Evolutionary conservation across 1,140 invertebrate genomes (phyloP).

Genomic region (Atta colombica): DNA sequence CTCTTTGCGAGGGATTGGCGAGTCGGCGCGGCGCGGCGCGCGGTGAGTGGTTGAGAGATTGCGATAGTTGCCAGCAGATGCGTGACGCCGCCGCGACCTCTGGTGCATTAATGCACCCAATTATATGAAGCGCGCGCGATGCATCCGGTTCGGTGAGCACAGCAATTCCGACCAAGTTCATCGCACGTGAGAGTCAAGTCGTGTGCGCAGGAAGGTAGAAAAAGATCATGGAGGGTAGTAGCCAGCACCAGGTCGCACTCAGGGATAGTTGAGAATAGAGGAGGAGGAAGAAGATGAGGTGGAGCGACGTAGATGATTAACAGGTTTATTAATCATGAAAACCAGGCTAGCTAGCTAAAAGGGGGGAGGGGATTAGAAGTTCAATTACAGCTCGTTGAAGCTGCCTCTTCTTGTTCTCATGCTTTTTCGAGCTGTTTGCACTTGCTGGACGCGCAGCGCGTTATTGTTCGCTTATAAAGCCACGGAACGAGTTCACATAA

Average conservation of each 20-base stretch:
- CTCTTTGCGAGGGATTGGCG: background rate
- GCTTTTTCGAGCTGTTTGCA: constrained; percentile 10
- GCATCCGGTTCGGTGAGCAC: constrained; percentile 59
- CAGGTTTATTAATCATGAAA: constrained; percentile 66
- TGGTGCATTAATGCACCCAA: constrained; percentile 48
- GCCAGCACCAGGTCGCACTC: background rate
- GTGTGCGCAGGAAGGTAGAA: constrained; percentile 55
- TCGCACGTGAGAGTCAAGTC: constrained; percentile 36
- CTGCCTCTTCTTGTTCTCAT: constrained; percentile 14
- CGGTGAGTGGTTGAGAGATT: constrained; percentile 29
- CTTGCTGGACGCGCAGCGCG: constrained; percentile 6
- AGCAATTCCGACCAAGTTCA: constrained; percentile 58
- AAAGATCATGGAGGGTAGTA: constrained; percentile 35
- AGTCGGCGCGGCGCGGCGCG: background rate
- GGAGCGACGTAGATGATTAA: constrained; percentile 63
- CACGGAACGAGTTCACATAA: constrained; percentile 54
- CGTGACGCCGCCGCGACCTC: constrained; percentile 20
- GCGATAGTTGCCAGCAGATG: constrained; percentile 46
- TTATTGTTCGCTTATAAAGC: constrained; percentile 67
- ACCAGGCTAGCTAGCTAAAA: background rate
- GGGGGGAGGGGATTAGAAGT: constrained; percentile 33
- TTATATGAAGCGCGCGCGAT: constrained; percentile 52
- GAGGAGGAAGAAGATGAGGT: background rate
- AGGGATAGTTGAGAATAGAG: background rate
- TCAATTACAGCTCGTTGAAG: constrained; percentile 46